A percentile compares a stretch with the other conserved stretches of the same genome.
Conservation (phyloP, 2,113 vertebrate genomes). For the Poeciliopsis prolifica region DNA sequence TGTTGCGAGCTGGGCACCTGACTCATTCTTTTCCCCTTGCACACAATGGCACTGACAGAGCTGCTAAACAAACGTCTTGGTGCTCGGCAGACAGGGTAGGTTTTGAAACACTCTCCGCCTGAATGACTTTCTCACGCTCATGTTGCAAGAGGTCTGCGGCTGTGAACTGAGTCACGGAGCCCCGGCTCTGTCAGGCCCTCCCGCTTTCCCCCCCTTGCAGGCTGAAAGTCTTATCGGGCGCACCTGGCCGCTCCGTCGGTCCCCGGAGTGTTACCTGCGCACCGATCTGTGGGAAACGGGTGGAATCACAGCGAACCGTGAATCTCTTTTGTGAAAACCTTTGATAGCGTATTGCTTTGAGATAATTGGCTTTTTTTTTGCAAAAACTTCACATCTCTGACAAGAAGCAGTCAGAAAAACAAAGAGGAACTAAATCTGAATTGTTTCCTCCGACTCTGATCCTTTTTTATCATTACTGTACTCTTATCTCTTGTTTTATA, state of each 20-base stretch:
- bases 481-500: slow-evolving; percentile 27
- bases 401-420: slow-evolving; percentile 29
- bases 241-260: slow-evolving; percentile 84
- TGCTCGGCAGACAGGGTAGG: slow-evolving; percentile 64
- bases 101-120: slow-evolving; percentile 78
- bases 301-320: slow-evolving; percentile 24
- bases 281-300: slow-evolving; percentile 56
- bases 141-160: slow-evolving; percentile 79
- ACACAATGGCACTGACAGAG: slow-evolving; percentile 68
- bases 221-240: slow-evolving; percentile 78
- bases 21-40: slow-evolving; percentile 27
- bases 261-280: slow-evolving; percentile 84
- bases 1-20: slow-evolving; percentile 64
- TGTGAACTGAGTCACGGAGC: slow-evolving; percentile 81
- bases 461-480: slow-evolving; percentile 20
- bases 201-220: slow-evolving; percentile 66
- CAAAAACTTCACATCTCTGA: not conserved
- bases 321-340: slow-evolving; percentile 33
- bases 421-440: not conserved
- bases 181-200: slow-evolving; percentile 51
- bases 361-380: slow-evolving; percentile 35
- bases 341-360: slow-evolving; percentile 35
- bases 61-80: slow-evolving; percentile 75
- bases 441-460: slow-evolving; percentile 12
- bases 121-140: slow-evolving; percentile 96